Percentiles rank a stretch among this genome's conserved stretches.
Conservation (phyloP, 2,113 vertebrate species). For the Anser brachyrhynchus region DNA sequence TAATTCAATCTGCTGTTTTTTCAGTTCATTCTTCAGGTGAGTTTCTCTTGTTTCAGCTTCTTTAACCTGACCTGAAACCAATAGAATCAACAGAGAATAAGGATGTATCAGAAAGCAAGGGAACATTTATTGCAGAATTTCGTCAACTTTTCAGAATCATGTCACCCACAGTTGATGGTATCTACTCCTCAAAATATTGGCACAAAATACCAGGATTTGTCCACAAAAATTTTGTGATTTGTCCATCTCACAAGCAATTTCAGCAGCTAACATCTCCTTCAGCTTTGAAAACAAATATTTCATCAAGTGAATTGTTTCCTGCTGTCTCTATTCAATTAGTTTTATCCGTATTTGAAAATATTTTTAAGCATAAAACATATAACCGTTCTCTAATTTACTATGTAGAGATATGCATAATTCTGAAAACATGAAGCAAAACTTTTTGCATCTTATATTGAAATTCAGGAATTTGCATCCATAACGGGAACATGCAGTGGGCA, state of each 20-base stretch:
- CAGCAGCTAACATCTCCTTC: background rate
- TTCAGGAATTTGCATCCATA: background rate
- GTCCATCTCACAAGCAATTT: background rate
- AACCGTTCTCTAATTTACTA: background rate
- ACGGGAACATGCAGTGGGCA: background rate
- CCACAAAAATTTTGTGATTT: background rate
- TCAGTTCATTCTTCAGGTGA: conserved; percentile 74
- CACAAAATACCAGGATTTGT: background rate
- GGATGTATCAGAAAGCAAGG: background rate
- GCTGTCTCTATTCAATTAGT: background rate
- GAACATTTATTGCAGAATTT: background rate
- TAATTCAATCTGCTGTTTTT: conserved; percentile 69
- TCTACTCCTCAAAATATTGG: background rate
- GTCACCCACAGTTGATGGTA: background rate
- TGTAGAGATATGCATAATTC: background rate
- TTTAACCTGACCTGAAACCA: conserved; percentile 75
- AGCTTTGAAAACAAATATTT: background rate
- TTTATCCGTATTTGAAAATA: background rate
- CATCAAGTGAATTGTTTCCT: background rate
- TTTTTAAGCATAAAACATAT: background rate
- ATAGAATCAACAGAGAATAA: background rate
- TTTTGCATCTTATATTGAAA: background rate
- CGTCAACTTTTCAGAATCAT: background rate
- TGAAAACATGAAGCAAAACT: background rate
- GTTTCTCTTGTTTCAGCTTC: conserved; percentile 75